A percentile compares a stretch with the other conserved stretches of the same genome.
Conservation (phyloP, 1,140 invertebrate genomes). For the Heliconius melpomene region DNA sequence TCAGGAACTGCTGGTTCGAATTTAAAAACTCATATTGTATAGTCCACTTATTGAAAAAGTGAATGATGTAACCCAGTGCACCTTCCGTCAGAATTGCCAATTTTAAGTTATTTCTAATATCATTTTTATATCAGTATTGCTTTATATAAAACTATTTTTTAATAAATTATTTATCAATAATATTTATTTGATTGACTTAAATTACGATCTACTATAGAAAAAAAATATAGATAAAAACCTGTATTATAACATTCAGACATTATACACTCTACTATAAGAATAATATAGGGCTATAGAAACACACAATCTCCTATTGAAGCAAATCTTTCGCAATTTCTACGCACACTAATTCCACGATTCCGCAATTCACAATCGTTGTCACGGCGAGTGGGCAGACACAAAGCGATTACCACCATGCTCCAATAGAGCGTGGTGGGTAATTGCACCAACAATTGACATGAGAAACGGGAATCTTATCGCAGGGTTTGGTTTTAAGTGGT, state of each 20-base stretch:
- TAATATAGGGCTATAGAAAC: not conserved
- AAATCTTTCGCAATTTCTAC: slow-evolving; percentile 26
- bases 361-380: slow-evolving; percentile 43
- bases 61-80: no score
- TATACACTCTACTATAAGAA: not conserved
- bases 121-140: no score
- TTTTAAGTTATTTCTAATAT: no score
- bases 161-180: no score
- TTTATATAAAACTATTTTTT: no score
- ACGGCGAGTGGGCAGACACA: slow-evolving; percentile 57
- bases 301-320: slow-evolving; percentile 7
- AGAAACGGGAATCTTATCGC: slow-evolving; percentile 51
- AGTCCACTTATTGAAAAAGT: no score
- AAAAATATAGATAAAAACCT: not conserved
- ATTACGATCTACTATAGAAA: not conserved
- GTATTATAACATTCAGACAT: not conserved
- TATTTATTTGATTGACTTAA: no score
- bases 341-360: slow-evolving; percentile 15
- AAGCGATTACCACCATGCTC: slow-evolving; percentile 59
- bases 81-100: no score
- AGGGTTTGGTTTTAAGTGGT: not conserved
- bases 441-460: slow-evolving; percentile 69
- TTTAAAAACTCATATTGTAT: no score
- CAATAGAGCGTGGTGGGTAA: slow-evolving; percentile 69
- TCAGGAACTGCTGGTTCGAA: no score